Conservation (phyloP, 2,888 invertebrate species). For the Pseudococcus jackbeardsleyi region DNA sequence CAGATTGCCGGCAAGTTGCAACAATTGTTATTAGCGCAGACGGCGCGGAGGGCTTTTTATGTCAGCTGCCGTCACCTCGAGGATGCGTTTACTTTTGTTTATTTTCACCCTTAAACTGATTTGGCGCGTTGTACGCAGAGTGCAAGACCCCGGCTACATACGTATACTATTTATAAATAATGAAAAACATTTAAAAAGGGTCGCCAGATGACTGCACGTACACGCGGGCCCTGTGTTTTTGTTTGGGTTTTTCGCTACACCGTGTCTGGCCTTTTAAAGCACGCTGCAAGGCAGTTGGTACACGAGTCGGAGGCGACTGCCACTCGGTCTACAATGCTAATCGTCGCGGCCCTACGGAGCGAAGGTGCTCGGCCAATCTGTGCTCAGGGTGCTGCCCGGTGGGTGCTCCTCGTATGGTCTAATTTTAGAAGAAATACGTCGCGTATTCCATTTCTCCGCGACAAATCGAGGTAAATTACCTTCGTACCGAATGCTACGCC, state of each 20-base stretch:
- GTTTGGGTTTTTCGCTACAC: slow-evolving; percentile 42
- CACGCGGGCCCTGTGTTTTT: slow-evolving; percentile 26
- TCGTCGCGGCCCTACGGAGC: background rate
- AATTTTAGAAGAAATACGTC: background rate
- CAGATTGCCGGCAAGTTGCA: slow-evolving; percentile 42
- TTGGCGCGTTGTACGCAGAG: slow-evolving; percentile 22
- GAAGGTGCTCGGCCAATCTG: slow-evolving; percentile 23
- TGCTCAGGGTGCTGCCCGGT: background rate
- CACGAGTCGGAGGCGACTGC: background rate
- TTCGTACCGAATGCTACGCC: background rate
- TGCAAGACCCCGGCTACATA: background rate
- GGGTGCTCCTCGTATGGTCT: background rate
- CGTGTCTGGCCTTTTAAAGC: slow-evolving; percentile 1
- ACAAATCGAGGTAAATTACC: background rate
- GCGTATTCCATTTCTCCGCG: background rate
- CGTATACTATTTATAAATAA: slow-evolving; percentile 41
- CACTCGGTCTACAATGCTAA: background rate
- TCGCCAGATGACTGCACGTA: slow-evolving; percentile 33
- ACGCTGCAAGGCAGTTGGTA: background rate
- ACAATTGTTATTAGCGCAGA: slow-evolving; percentile 47
- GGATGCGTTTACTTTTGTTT: slow-evolving; percentile 60
- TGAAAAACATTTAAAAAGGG: slow-evolving; percentile 46
- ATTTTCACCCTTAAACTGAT: slow-evolving; percentile 60
- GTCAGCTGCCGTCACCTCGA: slow-evolving; percentile 58
- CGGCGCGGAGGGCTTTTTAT: slow-evolving; percentile 1